A percentile compares a stretch with the other conserved stretches of the same genome.
Evolutionary conservation across 2,113 vertebrate genomes (phyloP).

Genomic region (Dolichallabes microphthalmus): DNA sequence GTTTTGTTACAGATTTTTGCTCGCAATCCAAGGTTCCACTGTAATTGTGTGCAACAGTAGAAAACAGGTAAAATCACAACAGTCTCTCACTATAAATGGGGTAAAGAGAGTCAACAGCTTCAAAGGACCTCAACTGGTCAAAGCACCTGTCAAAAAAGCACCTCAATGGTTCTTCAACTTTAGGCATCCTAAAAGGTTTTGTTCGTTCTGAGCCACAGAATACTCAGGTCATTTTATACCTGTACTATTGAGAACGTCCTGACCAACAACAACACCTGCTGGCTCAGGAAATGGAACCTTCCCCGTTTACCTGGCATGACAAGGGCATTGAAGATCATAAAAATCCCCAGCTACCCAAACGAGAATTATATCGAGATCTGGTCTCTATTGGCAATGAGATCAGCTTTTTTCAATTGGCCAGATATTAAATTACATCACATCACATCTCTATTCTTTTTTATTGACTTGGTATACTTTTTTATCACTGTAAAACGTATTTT

Average conservation of each 20-base stretch:
- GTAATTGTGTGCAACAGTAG: no score
- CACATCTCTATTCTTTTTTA: not conserved
- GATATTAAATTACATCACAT: not conserved
- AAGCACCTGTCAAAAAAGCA: no score
- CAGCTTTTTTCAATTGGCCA: not conserved
- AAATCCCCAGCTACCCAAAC: not conserved
- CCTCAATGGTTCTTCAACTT: no score
- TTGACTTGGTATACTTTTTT: not conserved
- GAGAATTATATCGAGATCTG: not conserved
- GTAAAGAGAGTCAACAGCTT: no score
- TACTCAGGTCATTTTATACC: not conserved
- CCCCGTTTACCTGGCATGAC: not conserved
- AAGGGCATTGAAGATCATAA: not conserved
- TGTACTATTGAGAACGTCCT: not conserved
- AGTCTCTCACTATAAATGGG: no score
- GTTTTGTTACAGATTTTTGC: no score
- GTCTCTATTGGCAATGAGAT: not conserved
- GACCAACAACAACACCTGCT: not conserved
- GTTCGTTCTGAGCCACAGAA: not conserved
- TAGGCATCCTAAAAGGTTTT: no score
- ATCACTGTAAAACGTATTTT: not conserved
- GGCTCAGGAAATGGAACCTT: not conserved
- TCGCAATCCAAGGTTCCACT: no score
- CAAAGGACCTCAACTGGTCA: no score
- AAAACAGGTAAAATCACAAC: no score